phyloP scores from a whole-genome alignment of 1,140 invertebrate species.

The Drosophila quadrilineata region DNA sequence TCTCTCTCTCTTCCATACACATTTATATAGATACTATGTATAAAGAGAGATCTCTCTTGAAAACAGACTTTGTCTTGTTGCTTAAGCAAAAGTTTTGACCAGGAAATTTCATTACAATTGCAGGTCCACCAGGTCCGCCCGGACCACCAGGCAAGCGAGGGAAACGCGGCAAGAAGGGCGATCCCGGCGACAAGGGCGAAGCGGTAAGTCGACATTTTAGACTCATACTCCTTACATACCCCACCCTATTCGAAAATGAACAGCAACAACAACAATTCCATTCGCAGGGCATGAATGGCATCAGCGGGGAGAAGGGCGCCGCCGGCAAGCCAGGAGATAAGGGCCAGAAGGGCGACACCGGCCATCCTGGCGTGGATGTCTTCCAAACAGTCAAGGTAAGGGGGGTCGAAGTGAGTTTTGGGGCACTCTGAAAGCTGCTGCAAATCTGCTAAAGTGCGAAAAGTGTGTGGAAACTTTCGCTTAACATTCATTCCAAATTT shows the following conservation, averaged over 20 bases:
- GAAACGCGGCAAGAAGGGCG: slow-evolving; percentile 94
- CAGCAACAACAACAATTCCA: background rate
- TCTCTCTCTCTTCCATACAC: no score
- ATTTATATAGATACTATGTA: no score
- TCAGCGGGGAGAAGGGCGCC: slow-evolving; percentile 96
- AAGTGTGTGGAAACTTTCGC: slow-evolving; percentile 21
- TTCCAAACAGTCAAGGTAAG: slow-evolving; percentile 95
- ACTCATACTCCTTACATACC: no score
- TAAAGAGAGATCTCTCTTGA: no score
- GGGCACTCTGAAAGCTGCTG: slow-evolving; percentile 24
- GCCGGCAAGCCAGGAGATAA: slow-evolving; percentile 94
- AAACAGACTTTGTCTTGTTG: slow-evolving; percentile 5
- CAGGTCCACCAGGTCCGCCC: slow-evolving; percentile 88
- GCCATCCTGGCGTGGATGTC: slow-evolving; percentile 94
- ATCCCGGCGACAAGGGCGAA: slow-evolving; percentile 89
- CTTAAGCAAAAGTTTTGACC: slow-evolving; percentile 48
- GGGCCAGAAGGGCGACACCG: slow-evolving; percentile 92
- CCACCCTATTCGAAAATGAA: background rate
- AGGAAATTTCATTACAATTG: slow-evolving; percentile 53
- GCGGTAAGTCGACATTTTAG: no score
- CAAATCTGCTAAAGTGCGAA: slow-evolving; percentile 49
- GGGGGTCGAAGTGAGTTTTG: slow-evolving; percentile 16
- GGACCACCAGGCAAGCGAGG: slow-evolving; percentile 91
- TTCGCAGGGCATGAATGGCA: slow-evolving; percentile 92
- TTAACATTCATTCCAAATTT: slow-evolving; percentile 43